Evolutionary conservation across 2,888 invertebrate species (phyloP).

Genomic region (Chamaedrilus cognettii): DNA sequence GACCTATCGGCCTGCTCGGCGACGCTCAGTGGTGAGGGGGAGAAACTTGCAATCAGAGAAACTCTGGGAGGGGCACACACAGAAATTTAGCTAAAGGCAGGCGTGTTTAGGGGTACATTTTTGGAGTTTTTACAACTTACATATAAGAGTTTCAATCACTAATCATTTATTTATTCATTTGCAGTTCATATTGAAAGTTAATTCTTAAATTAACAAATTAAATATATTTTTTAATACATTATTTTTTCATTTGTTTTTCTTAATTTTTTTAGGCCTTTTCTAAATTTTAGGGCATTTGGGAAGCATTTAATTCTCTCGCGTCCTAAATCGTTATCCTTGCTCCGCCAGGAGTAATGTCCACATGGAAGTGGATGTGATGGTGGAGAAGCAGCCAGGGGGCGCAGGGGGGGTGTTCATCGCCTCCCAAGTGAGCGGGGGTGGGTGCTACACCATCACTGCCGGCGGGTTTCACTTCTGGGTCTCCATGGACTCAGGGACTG

Average conservation of each 20-base stretch:
- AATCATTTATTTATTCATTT: too few relatives aligned
- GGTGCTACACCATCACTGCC: slow-evolving; percentile 47
- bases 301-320: too few relatives aligned
- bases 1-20: slow-evolving; percentile 47
- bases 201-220: too few relatives aligned
- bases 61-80: neutral
- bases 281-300: neutral
- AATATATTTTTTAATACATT: too few relatives aligned
- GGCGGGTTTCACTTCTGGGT: slow-evolving; percentile 50
- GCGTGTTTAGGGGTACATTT: too few relatives aligned
- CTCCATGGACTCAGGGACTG: neutral
- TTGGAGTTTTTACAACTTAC: too few relatives aligned
- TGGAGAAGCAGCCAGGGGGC: slow-evolving; percentile 42
- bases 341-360: slow-evolving; percentile 52
- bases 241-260: neutral
- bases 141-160: too few relatives aligned
- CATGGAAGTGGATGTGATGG: slow-evolving; percentile 42
- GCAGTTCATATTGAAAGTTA: too few relatives aligned
- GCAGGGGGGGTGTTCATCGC: slow-evolving; percentile 53
- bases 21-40: slow-evolving; percentile 50
- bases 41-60: too few relatives aligned
- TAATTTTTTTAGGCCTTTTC: neutral
- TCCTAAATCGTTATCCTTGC: too few relatives aligned
- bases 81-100: too few relatives aligned
- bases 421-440: slow-evolving; percentile 48